These are phyloP conservation scores for Lampropteryx suffumata DNA, from an alignment of 2,888 invertebrate species.

Conservation along the genomic window DNA sequence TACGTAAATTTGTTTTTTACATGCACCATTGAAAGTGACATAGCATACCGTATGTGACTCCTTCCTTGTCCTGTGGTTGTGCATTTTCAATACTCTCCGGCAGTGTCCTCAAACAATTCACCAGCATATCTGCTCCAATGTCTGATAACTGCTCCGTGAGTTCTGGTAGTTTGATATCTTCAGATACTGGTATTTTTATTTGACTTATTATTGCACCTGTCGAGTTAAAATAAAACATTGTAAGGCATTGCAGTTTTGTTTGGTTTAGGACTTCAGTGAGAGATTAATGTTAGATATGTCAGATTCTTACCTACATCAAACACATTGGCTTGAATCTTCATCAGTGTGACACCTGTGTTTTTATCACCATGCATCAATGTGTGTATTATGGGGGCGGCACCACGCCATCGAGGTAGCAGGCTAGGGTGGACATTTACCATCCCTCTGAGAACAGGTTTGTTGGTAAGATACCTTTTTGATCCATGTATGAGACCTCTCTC, in stretches of 20 bases:
- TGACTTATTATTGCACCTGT: slow-evolving; percentile 85
- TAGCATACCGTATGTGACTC: slow-evolving; percentile 87
- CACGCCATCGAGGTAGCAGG: slow-evolving; percentile 95
- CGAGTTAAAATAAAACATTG: slow-evolving; percentile 36
- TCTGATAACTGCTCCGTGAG: slow-evolving; percentile 85
- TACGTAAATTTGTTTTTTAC: no score
- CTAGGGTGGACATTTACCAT: slow-evolving; percentile 98
- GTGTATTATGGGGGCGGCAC: slow-evolving; percentile 95
- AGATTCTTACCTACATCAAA: slow-evolving; percentile 88
- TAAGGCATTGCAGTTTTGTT: neutral
- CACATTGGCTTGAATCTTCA: slow-evolving; percentile 91
- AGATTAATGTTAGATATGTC: neutral
- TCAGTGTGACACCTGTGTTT: slow-evolving; percentile 92
- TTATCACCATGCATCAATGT: slow-evolving; percentile 92
- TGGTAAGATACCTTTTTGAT: neutral
- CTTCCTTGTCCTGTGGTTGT: slow-evolving; percentile 82
- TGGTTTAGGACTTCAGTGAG: no score
- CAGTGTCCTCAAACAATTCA: slow-evolving; percentile 83
- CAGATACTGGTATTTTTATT: slow-evolving; percentile 76
- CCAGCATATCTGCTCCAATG: slow-evolving; percentile 86
- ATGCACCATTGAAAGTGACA: no score
- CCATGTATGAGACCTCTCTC: no score
- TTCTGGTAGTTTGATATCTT: slow-evolving; percentile 85
- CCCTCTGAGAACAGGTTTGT: slow-evolving; percentile 82
- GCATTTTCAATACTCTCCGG: slow-evolving; percentile 83